Conservation (phyloP, 2,888 invertebrate genomes). For the Eupithecia dodoneata region DNA sequence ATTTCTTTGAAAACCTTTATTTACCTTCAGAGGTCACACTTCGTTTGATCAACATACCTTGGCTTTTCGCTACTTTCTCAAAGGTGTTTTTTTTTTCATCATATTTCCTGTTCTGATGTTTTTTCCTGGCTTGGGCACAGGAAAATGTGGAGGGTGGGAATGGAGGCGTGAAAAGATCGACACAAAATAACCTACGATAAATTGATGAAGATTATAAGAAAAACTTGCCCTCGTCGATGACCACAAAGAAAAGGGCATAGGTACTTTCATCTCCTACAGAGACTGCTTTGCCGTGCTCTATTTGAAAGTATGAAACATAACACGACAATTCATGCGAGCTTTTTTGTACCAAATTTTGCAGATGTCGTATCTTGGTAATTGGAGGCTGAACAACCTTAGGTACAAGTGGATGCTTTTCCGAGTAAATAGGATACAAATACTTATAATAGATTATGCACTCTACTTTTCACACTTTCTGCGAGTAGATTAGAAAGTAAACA, state of each 20-base stretch:
- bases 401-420: background rate
- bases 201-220: background rate
- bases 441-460: too few species aligned
- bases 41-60: background rate
- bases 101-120: background rate
- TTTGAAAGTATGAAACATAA: background rate
- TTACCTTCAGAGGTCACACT: conserved; percentile 1
- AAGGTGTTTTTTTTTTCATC: background rate
- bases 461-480: too few species aligned
- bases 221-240: background rate
- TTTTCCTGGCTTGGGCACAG: background rate
- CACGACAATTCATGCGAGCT: background rate
- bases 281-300: background rate
- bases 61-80: background rate
- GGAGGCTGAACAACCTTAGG: background rate
- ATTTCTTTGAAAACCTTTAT: background rate
- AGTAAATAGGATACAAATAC: too few species aligned
- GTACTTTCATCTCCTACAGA: too few species aligned
- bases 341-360: background rate
- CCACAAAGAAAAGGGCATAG: background rate
- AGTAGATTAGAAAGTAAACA: too few species aligned
- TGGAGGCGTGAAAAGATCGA: background rate
- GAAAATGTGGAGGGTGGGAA: background rate
- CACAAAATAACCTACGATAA: background rate
- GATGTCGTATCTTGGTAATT: background rate